Evolutionary conservation across 2,797 vertebrate species (phyloP).

Genomic region (Propithecus deckenii): DNA sequence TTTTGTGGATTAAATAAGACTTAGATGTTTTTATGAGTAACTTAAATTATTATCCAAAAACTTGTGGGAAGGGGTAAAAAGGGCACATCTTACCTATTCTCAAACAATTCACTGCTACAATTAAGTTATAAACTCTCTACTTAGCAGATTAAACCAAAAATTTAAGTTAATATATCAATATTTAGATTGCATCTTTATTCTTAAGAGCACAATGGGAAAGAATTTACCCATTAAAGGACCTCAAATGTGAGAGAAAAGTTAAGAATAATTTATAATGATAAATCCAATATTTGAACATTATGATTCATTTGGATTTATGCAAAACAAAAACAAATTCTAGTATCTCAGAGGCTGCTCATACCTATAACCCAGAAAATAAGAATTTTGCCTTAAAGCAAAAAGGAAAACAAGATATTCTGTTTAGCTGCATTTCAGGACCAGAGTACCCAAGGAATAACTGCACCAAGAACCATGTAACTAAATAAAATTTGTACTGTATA

Average conservation of each 20-base stretch:
- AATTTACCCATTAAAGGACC: conserved; percentile 37
- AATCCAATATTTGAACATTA: not conserved
- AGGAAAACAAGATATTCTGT: not conserved
- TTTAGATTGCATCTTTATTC: not conserved
- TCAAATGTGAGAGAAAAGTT: not conserved
- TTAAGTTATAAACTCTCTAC: conserved; percentile 18
- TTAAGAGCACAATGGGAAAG: not conserved
- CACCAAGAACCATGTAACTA: not conserved
- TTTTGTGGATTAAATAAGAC: not conserved
- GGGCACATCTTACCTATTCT: not conserved
- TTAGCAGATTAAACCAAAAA: conserved; percentile 42
- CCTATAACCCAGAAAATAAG: not conserved
- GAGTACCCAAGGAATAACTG: not conserved
- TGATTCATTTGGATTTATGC: not conserved
- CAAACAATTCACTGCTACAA: not conserved
- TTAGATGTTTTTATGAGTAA: not conserved
- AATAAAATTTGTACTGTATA: not conserved
- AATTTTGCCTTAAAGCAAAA: not conserved
- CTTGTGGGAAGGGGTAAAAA: not conserved
- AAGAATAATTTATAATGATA: conserved; percentile 37
- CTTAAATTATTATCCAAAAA: not conserved
- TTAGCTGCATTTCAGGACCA: not conserved
- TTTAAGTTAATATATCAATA: not conserved
- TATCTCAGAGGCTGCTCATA: not conserved
- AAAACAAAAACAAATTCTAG: not conserved